Evolutionary conservation across 2,888 invertebrate species (phyloP), one percentile per base, ranked within the genome.

Genomic region (Cephalotes varians): DNA sequence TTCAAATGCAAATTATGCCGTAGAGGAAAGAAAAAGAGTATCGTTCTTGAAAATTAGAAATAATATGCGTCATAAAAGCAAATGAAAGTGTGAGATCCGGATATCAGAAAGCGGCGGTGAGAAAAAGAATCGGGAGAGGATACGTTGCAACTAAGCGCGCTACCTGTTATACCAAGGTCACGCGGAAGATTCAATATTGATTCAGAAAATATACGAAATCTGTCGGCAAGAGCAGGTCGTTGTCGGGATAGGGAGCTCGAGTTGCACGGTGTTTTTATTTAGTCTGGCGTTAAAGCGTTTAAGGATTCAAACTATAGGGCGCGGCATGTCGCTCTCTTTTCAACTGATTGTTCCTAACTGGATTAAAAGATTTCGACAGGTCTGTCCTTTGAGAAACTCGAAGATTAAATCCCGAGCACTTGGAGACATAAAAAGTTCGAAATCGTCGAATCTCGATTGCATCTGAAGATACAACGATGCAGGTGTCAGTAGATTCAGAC

Each of bases 131-230:
- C 82, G 83, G 65, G 25, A 83, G 60, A 67, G 83, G 82, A 65
- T 82, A 65, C 77, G 73, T 76, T 84, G 76, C 80, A 81, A 71
- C 84, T 87, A 85, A 86, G 86, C 84, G 83, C 84, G 87, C 91
- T 92, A 92, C 91, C 91, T 92, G 91, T 90, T 91, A 87, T 91
- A 87, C 84, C 90, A 91, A 91, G 89, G 90, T 90, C 90, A 84
- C 72, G 82, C 79, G 88, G 87, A 90, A 91, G 91, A 88, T 91
- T 91, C 91, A 93, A 93, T 93, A 93, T 93, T 93, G 92, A 92
- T 93, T 93, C 91, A 93, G 93, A 93, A 93, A 93, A 93, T 93
- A 93, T 92, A 93, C 92, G 91, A 92, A 93, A 92, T 92, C 91
- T 88, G 90, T 89, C 87, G 86, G 86, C 86, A 88, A 67, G 77